Conservation (phyloP, 2,888 invertebrate species). For the Linnaemya tessellans region DNA sequence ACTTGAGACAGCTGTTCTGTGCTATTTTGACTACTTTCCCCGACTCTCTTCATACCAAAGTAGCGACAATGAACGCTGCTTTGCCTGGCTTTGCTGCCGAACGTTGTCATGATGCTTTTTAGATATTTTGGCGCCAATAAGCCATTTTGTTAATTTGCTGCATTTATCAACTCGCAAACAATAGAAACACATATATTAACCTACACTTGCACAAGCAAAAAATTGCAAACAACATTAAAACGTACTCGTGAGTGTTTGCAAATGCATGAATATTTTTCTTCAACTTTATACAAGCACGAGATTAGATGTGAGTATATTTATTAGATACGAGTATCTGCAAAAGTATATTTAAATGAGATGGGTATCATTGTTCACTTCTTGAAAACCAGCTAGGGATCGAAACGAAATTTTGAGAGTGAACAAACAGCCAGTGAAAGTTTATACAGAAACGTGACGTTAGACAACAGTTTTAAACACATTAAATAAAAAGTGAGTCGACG, state of each 20-base stretch:
- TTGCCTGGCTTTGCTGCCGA: slow-evolving; percentile 33
- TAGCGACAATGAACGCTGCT: slow-evolving; percentile 36
- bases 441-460: too few relatives aligned
- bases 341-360: too few relatives aligned
- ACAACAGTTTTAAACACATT: too few relatives aligned
- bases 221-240: slow-evolving; percentile 22
- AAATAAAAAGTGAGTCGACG: too few relatives aligned
- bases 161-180: slow-evolving; percentile 75
- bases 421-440: too few relatives aligned
- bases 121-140: slow-evolving; percentile 79
- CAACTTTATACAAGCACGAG: too few relatives aligned
- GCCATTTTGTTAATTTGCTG: slow-evolving; percentile 77
- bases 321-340: too few relatives aligned
- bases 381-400: too few relatives aligned
- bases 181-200: slow-evolving; percentile 20
- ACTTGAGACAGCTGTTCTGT: slow-evolving; percentile 60
- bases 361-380: too few relatives aligned
- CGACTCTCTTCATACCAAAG: neutral
- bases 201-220: neutral
- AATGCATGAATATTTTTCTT: neutral
- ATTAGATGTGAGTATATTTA: too few relatives aligned
- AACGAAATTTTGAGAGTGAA: too few relatives aligned
- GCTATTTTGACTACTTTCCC: slow-evolving; percentile 27
- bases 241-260: neutral
- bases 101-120: slow-evolving; percentile 70